Percentiles rank a stretch among this genome's conserved stretches.
These are phyloP conservation scores for Sarcophilus harrisii DNA, from an alignment of 2,797 vertebrate species.

Conservation along the genomic window DNA sequence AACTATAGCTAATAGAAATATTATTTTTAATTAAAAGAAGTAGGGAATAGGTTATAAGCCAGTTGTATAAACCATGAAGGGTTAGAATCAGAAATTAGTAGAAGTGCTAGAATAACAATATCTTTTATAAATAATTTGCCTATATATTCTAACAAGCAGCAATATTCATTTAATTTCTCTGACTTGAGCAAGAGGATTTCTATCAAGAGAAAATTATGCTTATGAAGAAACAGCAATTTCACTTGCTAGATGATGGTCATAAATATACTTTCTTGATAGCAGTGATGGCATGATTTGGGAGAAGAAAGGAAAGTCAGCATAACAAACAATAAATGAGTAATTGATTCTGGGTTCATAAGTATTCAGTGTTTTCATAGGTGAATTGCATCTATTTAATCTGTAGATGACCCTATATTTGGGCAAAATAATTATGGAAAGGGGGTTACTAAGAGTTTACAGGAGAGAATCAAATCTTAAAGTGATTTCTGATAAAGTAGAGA, in stretches of 20 bases:
- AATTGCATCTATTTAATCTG: neutral
- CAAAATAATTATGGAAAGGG: neutral
- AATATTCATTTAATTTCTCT: neutral
- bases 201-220: neutral
- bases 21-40: constrained; percentile 39
- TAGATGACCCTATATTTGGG: neutral
- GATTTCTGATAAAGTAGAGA: constrained; percentile 1
- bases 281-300: neutral
- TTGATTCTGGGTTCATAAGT: neutral
- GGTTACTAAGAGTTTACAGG: neutral
- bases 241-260: neutral
- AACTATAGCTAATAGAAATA: constrained; percentile 27
- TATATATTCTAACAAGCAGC: neutral
- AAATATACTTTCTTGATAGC: neutral
- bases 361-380: constrained; percentile 34
- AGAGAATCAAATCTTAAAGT: neutral
- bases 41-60: neutral
- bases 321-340: constrained; percentile 12
- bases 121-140: neutral
- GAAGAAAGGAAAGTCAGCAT: neutral
- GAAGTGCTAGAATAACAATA: neutral
- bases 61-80: neutral
- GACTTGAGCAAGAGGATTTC: neutral
- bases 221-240: neutral
- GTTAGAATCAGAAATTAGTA: neutral